phyloP scores from a whole-genome alignment of 2,113 vertebrate genomes.

The Takifugu flavidus region DNA sequence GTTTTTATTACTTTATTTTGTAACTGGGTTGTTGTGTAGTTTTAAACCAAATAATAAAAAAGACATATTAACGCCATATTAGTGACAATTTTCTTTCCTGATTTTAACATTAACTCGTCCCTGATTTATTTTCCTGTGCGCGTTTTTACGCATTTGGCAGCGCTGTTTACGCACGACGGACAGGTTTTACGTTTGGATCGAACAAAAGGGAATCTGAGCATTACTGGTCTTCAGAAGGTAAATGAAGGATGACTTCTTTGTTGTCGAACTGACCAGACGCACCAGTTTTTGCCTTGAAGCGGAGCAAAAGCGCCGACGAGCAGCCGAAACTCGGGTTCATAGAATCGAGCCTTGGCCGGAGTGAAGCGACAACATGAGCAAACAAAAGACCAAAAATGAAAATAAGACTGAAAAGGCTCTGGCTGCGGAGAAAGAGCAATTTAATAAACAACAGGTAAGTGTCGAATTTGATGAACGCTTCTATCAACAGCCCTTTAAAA shows the following conservation, averaged over 20 bases:
- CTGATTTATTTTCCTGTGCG: background rate
- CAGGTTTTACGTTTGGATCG: background rate
- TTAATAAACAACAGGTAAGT: conserved; percentile 72
- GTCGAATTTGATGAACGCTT: background rate
- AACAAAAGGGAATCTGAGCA: too few species aligned
- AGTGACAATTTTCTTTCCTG: background rate
- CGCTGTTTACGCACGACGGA: conserved; percentile 1
- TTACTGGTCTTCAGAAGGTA: background rate
- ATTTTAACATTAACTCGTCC: background rate
- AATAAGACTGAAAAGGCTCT: conserved; percentile 75
- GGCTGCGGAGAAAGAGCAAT: conserved; percentile 76
- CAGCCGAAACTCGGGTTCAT: background rate
- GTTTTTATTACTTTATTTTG: background rate
- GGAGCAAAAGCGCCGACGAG: background rate
- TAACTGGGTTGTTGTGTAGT: background rate
- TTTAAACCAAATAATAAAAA: conserved; percentile 3
- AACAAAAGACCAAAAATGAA: conserved; percentile 70
- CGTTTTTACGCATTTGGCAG: background rate
- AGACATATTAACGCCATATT: rapidly evolving
- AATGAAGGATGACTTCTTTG: background rate
- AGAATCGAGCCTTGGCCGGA: background rate
- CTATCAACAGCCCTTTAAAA: too few species aligned
- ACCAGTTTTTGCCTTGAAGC: background rate
- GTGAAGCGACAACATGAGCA: conserved; percentile 52
- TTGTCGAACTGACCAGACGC: background rate